Conservation (phyloP, 53 echinoderm and acorn worm species). For the Antedon mediterranea region DNA sequence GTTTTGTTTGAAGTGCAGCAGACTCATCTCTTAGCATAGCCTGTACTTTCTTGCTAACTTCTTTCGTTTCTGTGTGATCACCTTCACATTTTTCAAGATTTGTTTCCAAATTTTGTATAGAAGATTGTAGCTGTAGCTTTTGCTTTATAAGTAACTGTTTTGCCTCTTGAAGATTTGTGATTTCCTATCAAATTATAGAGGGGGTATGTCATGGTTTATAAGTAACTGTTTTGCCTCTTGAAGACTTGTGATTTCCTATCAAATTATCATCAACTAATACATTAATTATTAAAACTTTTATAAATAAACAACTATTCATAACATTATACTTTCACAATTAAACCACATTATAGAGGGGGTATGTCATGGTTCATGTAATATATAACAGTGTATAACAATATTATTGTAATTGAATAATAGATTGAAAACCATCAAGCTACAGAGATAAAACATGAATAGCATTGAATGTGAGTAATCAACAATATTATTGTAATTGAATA, state of each 20-base stretch:
- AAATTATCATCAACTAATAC: background rate
- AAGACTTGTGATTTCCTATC: constrained; percentile 43
- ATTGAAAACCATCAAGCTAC: too few species aligned
- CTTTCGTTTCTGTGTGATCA: constrained; percentile 67
- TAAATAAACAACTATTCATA: too few species aligned
- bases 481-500: too few species aligned
- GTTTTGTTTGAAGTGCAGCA: constrained; percentile 78
- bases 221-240: constrained; percentile 89
- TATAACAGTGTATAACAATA: too few species aligned
- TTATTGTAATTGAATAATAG: too few species aligned
- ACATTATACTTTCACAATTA: too few species aligned
- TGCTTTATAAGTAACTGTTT: constrained; percentile 88
- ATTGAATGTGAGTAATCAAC: too few species aligned
- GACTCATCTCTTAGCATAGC: constrained; percentile 80
- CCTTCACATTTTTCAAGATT: constrained; percentile 29
- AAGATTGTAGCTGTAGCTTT: constrained; percentile 84
- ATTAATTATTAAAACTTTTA: background rate
- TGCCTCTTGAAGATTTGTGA: constrained; percentile 56
- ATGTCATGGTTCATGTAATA: too few species aligned
- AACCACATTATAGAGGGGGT: too few species aligned
- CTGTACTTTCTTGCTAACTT: constrained; percentile 83
- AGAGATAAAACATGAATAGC: too few species aligned
- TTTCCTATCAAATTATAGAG: constrained; percentile 37
- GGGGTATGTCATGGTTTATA: too few species aligned
- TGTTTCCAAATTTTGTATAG: constrained; percentile 55